Conservation (phyloP, 1,140 invertebrate genomes). For the Pomacea maculata region DNA sequence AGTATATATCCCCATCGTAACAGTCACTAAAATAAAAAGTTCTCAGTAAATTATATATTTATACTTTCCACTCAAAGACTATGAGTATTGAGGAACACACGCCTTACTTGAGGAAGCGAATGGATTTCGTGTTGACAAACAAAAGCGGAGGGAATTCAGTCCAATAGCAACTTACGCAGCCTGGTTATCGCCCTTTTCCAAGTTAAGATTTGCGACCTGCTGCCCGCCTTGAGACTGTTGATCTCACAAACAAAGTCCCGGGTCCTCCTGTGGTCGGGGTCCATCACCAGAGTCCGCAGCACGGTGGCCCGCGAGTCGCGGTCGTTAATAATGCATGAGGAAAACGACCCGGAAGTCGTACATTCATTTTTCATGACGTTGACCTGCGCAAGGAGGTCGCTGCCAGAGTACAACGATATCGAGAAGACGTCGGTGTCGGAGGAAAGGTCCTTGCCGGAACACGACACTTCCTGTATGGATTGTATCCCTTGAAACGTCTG, state of each 20-base stretch:
- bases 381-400: neutral
- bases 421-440: neutral
- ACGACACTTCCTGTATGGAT: constrained; percentile 21
- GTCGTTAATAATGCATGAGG: constrained; percentile 2
- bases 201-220: neutral
- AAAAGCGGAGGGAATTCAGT: too few relatives aligned
- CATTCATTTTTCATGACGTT: neutral
- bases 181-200: neutral
- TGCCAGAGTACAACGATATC: neutral
- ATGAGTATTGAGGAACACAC: too few relatives aligned
- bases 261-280: neutral
- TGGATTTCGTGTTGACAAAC: too few relatives aligned
- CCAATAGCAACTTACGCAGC: neutral
- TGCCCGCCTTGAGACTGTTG: neutral
- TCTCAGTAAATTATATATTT: too few relatives aligned
- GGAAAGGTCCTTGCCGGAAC: constrained; percentile 3
- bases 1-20: too few relatives aligned
- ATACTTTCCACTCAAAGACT: too few relatives aligned
- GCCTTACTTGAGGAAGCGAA: too few relatives aligned
- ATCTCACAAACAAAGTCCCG: constrained; percentile 4
- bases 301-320: neutral
- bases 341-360: constrained; percentile 4
- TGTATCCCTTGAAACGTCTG: constrained; percentile 5
- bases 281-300: constrained; percentile 3
- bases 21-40: too few relatives aligned